Evolutionary conservation across 2,113 vertebrate genomes (phyloP), one percentile per base, ranked within the genome.

Genomic region (Hippocampus comes): DNA sequence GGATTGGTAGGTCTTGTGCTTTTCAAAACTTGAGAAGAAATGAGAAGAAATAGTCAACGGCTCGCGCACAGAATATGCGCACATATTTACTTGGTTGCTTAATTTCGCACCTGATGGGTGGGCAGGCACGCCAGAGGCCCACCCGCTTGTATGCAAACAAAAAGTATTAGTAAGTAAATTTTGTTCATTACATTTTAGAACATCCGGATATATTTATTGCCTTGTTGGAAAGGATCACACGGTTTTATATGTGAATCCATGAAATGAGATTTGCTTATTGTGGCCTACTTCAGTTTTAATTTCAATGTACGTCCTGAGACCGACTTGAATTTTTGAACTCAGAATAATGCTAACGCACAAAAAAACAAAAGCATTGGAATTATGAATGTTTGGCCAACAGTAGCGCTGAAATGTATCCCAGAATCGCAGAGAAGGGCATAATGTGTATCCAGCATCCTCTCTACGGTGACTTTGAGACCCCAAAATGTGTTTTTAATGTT

Each of bases 401-500:
- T 15, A 23, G 48, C 43, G 2, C 11, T 20, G 9, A 46, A 48
- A 48, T 66, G n/a, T 66, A 48, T 48, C 7, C 8, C 23, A n/a
- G n/a, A 48, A 25, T 46, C 8, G 18, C 27, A 48, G 42, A 66
- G 38, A 74, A 68, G 20, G 20, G 27, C 51, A 56, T 63, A 67
- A 67, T 60, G 48, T 51, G 48, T n/a, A 27, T 60, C n/a, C 7
- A 21, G 41, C 49, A 48, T 71, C 41, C 25, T 21, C 21, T 67
- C 10, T 1, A 51, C 27, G 14, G 30, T 21, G 30, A 60, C 43
- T 53, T 48, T 48, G 48, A 56, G 65, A 46, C 63, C 41, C 63
- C 42, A 46, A 66, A 66, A 66, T 66, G 64, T 66, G 64, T 48
- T 68, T 53, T 55, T 68, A 63, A 63, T 67, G 18, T 57, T 70